Conservation (phyloP, 2,113 vertebrate species). For the Xiphophorus maculatus region DNA sequence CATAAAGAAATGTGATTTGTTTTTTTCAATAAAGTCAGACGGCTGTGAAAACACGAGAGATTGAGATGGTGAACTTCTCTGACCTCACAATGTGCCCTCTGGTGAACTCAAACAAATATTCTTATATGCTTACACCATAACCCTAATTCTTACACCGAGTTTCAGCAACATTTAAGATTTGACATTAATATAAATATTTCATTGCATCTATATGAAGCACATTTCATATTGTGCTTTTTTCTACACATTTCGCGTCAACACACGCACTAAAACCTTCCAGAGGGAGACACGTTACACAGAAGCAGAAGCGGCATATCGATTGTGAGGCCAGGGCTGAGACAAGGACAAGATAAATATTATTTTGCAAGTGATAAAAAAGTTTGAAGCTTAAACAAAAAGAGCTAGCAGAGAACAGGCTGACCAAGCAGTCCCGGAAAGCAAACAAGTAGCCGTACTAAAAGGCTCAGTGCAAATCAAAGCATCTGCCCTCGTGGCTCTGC, state of each 20-base stretch:
- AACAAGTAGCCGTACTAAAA: constrained; percentile 53
- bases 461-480: constrained; percentile 31
- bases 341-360: constrained; percentile 60
- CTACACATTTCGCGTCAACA: constrained; percentile 8
- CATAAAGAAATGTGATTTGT: neutral
- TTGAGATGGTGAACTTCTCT: constrained; percentile 43
- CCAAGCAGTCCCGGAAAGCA: constrained; percentile 50
- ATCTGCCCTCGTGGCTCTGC: constrained; percentile 9
- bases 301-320: constrained; percentile 42
- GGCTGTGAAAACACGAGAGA: constrained; percentile 54
- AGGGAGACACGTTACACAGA: constrained; percentile 5
- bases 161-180: neutral
- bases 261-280: constrained; percentile 9
- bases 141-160: neutral
- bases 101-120: constrained; percentile 43
- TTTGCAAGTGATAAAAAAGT: constrained; percentile 56
- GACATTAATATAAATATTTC: constrained; percentile 10
- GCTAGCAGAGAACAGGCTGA: constrained; percentile 61
- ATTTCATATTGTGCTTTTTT: neutral
- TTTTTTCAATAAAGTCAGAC: constrained; percentile 29
- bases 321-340: constrained; percentile 47
- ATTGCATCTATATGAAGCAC: neutral
- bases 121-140: constrained; percentile 13
- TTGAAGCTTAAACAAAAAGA: constrained; percentile 57
- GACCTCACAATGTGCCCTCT: constrained; percentile 52